phyloP scores from a whole-genome alignment of 2,888 invertebrate species.

The Pollenia angustigena region DNA sequence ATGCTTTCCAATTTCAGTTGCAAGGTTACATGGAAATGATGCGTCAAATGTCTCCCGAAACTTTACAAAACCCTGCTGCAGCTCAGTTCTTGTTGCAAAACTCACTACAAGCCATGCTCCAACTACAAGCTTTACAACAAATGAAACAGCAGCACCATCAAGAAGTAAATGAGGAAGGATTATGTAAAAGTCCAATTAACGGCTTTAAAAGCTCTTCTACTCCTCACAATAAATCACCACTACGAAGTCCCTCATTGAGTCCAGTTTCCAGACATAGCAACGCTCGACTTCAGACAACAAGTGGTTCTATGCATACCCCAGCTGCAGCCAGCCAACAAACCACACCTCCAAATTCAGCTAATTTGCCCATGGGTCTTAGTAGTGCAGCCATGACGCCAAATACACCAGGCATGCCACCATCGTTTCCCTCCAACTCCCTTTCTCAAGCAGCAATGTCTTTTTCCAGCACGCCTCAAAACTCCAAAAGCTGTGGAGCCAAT shows the following conservation, averaged over 20 bases:
- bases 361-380: conserved; percentile 78
- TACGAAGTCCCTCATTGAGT: conserved; percentile 83
- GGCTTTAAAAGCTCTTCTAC: conserved; percentile 84
- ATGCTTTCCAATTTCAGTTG: conserved; percentile 83
- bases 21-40: conserved; percentile 83
- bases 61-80: conserved; percentile 80
- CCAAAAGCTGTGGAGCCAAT: conserved; percentile 83
- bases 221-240: conserved; percentile 82
- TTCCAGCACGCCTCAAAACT: conserved; percentile 85
- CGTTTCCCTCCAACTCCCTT: conserved; percentile 60
- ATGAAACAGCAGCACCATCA: conserved; percentile 85
- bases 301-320: conserved; percentile 35
- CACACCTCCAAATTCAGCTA: conserved; percentile 85
- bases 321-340: conserved; percentile 82
- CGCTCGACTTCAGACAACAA: conserved; percentile 81
- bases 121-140: conserved; percentile 92
- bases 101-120: conserved; percentile 91
- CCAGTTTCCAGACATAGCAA: conserved; percentile 79
- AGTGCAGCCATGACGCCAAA: conserved; percentile 86
- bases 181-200: conserved; percentile 71
- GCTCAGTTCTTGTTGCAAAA: conserved; percentile 91
- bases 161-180: conserved; percentile 66
- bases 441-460: conserved; percentile 69
- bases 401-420: conserved; percentile 85
- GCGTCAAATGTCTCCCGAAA: conserved; percentile 81